These are phyloP conservation scores for Luscinia megarhynchos DNA, from an alignment of 2,797 vertebrate species.

Conservation along the genomic window DNA sequence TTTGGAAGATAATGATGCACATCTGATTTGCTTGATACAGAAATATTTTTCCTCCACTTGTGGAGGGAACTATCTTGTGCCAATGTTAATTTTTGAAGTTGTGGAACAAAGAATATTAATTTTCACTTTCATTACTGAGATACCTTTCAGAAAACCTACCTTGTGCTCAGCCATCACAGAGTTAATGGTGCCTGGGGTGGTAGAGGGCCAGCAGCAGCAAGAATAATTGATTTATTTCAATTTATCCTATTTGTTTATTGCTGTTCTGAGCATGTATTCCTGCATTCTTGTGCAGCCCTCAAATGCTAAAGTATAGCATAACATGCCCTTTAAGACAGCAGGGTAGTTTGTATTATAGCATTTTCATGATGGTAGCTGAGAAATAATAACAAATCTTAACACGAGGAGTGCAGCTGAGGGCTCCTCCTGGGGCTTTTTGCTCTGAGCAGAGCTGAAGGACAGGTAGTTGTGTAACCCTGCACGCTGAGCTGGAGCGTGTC, in stretches of 20 bases:
- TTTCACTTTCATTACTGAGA: background rate
- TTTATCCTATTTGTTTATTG: background rate
- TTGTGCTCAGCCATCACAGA: background rate
- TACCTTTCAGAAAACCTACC: background rate
- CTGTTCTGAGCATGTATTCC: background rate
- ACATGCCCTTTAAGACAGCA: background rate
- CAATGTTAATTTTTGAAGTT: background rate
- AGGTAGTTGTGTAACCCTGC: background rate
- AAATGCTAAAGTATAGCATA: background rate
- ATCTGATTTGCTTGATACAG: background rate
- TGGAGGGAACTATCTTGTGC: background rate
- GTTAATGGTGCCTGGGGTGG: background rate
- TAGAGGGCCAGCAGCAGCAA: background rate
- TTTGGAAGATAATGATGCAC: background rate
- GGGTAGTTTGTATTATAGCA: slow-evolving; percentile 17
- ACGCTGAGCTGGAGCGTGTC: background rate
- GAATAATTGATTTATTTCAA: background rate
- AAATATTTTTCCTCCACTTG: background rate
- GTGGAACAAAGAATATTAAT: background rate
- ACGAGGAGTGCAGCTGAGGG: background rate
- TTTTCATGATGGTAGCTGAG: background rate
- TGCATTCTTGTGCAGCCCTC: background rate
- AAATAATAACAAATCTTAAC: slow-evolving; percentile 29
- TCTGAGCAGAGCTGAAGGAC: background rate
- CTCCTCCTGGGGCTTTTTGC: slow-evolving; percentile 2